Evolutionary conservation across 2,888 invertebrate genomes (phyloP), one percentile per base, ranked within the genome.

Genomic region (Zaprionus lineosus): DNA sequence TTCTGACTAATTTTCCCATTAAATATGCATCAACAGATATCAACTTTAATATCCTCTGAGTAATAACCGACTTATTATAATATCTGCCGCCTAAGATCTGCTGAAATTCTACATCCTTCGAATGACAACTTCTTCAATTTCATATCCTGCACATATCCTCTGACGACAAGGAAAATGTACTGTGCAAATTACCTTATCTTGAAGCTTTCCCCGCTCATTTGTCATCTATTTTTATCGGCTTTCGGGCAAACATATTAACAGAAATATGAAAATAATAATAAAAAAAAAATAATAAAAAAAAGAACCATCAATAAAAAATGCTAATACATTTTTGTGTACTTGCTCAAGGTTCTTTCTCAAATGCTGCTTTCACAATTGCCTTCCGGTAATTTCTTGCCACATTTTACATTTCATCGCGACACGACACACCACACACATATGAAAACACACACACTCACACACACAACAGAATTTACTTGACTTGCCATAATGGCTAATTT

Each of bases 401-500:
- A 83, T 83, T 79, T 79, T 69, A 74, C 71, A 71, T 74, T 79
- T 83, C 71, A 76, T 68, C 83, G 53, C 58, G 69, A 52, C 59
- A 64, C 29, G 47, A 29, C 46, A 36, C 40, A 41, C 41, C 6
- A 29, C 43, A 46, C 14, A 19, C 33, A 37, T 34, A 62, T 36
- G 55, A 31, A 55, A 47, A 47, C 58, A 40, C 40, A 28, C 55
- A 37, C 21, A 40, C 58, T 43, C 8, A 47, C 16, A 28, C 37
- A 24, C 36, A 55, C n/a, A 29, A 29, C 12, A 52, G 24, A 52
- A 29, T 58, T 29, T 26, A 56, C 34, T 50, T 60, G 60, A 53
- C 60, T 67, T 69, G 63, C 64, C 73, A 75, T 79, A 82, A 79
- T 78, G 83, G 84, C 81, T 82, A 82, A 82, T 82, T 82, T 82